Conservation (phyloP, 2,113 vertebrate species). For the Rana temporaria region DNA sequence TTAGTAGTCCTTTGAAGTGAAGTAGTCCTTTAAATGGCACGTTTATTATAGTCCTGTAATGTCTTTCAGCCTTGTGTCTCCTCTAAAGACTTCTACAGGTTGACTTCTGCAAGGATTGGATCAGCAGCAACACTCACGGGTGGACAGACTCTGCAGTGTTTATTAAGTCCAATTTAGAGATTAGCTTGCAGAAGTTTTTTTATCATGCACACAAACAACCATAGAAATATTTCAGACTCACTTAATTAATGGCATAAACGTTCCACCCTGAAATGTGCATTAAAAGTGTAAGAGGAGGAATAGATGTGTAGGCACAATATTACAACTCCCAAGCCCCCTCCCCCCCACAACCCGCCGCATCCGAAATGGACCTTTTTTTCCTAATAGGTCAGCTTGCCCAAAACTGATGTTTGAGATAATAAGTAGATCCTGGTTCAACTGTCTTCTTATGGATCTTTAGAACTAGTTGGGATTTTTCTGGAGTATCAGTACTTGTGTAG, state of each 20-base stretch:
- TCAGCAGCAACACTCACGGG: background rate
- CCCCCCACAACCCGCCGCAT: too few relatives aligned
- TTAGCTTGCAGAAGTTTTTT: background rate
- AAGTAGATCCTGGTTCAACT: too few relatives aligned
- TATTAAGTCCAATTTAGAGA: background rate
- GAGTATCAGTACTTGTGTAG: too few relatives aligned
- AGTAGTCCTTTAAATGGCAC: slow-evolving; percentile 51
- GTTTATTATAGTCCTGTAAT: slow-evolving; percentile 2
- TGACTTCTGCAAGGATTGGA: slow-evolving; percentile 1
- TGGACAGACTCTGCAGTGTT: background rate
- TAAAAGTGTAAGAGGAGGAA: background rate
- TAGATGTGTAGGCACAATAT: slow-evolving; percentile 6
- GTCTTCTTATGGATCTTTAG: too few relatives aligned
- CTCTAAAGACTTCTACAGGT: background rate
- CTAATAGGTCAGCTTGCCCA: too few relatives aligned
- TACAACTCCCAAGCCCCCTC: background rate
- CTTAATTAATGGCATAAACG: background rate
- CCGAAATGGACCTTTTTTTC: too few relatives aligned
- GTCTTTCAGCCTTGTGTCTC: background rate
- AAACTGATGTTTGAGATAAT: too few relatives aligned
- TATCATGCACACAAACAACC: slow-evolving; percentile 4
- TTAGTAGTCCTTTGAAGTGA: slow-evolving; percentile 22
- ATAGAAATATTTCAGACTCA: background rate
- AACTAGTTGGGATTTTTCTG: too few relatives aligned
- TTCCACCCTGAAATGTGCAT: slow-evolving; percentile 3